Conservation (phyloP, 1,140 invertebrate genomes). For the Bombus balteatus region DNA sequence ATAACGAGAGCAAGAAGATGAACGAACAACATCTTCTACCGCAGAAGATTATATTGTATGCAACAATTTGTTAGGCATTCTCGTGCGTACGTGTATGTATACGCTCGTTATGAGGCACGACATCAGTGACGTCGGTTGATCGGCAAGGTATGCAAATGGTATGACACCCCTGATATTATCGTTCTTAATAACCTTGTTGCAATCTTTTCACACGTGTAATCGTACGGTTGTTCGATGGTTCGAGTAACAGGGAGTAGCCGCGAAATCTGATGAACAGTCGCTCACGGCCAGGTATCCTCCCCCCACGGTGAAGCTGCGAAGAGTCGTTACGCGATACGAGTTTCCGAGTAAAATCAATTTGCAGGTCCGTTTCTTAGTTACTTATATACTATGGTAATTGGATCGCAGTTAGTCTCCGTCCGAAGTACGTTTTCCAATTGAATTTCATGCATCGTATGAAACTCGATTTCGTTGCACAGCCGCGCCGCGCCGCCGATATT, state of each 20-base stretch:
- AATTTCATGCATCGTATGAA: not conserved
- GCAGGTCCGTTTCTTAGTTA: not conserved
- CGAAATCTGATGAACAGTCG: slow-evolving; percentile 21
- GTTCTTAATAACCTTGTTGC: slow-evolving; percentile 41
- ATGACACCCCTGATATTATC: slow-evolving; percentile 23
- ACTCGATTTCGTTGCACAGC: not conserved
- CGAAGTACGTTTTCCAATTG: not conserved
- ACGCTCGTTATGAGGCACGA: not conserved
- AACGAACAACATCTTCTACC: too few relatives aligned
- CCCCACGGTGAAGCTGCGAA: not conserved
- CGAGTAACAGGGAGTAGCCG: not conserved
- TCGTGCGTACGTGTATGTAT: too few relatives aligned
- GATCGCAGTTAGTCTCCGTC: not conserved
- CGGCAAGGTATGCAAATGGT: slow-evolving; percentile 9
- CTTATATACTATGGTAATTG: not conserved
- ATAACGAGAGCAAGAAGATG: too few relatives aligned
- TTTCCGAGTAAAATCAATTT: slow-evolving; percentile 10
- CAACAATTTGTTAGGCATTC: not conserved
- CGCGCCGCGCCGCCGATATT: not conserved
- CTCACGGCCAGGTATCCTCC: not conserved
- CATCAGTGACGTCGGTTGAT: not conserved
- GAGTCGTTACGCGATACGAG: not conserved
- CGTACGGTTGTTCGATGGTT: slow-evolving; percentile 1
- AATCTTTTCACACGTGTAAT: slow-evolving; percentile 45
- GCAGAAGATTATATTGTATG: too few relatives aligned